phyloP scores from a whole-genome alignment of 2,113 vertebrate species.

The Condylura cristata region DNA sequence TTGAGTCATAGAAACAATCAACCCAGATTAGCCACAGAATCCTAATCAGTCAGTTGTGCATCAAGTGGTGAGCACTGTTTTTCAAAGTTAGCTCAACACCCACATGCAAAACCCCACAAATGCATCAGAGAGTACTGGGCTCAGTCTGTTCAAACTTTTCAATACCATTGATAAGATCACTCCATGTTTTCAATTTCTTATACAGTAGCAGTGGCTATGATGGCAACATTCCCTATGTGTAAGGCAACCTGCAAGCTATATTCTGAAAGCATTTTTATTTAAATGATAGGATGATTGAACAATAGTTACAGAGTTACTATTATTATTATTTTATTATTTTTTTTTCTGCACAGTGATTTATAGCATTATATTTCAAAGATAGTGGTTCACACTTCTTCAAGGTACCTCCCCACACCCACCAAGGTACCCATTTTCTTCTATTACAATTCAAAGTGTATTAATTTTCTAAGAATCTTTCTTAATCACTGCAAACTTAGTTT shows the following conservation, averaged over 20 bases:
- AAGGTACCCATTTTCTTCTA: too few species aligned
- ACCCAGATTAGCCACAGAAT: not conserved
- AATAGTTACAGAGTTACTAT: not conserved
- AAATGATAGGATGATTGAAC: not conserved
- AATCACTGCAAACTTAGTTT: not conserved
- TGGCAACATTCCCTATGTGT: not conserved
- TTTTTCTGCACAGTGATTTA: too few species aligned
- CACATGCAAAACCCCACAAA: not conserved
- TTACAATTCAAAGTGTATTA: too few species aligned
- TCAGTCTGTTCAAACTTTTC: not conserved
- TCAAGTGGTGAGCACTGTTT: not conserved
- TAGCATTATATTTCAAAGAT: too few species aligned
- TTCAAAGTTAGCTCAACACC: not conserved
- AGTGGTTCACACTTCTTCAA: not conserved
- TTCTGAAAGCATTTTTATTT: not conserved
- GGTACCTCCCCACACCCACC: too few species aligned
- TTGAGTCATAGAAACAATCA: not conserved
- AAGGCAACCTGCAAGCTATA: not conserved
- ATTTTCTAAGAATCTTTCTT: not conserved
- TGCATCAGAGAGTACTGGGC: not conserved
- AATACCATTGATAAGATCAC: not conserved
- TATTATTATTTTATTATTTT: not conserved
- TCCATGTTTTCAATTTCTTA: not conserved
- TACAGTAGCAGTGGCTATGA: not conserved
- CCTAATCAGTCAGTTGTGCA: not conserved